These are phyloP conservation scores for Gadus chalcogrammus DNA, from an alignment of 2,113 vertebrate genomes.

Conservation along the genomic window DNA sequence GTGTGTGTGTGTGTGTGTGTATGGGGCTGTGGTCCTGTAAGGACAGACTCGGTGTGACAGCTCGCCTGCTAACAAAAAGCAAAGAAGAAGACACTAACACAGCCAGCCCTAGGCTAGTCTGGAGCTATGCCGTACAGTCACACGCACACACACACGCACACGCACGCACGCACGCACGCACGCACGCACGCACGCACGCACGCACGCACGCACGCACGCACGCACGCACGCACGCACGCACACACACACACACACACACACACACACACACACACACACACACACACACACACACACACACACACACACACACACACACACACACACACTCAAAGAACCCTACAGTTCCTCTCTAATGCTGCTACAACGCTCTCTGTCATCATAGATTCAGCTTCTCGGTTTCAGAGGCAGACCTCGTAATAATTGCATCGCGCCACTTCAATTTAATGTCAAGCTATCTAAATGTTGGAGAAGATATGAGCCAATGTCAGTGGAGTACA, in stretches of 20 bases:
- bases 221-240: background rate
- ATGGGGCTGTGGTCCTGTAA: background rate
- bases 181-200: background rate
- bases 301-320: slow-evolving; percentile 4
- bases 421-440: too few relatives aligned
- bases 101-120: background rate
- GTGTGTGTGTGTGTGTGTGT: slow-evolving; percentile 1
- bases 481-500: too few relatives aligned
- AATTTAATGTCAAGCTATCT: too few relatives aligned
- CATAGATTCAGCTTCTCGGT: background rate
- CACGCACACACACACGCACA: background rate
- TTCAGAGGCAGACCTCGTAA: too few relatives aligned
- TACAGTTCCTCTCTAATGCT: background rate
- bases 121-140: background rate
- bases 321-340: background rate
- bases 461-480: too few relatives aligned
- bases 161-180: slow-evolving; percentile 3
- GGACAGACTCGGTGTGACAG: slow-evolving; percentile 2
- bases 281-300: background rate
- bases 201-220: background rate
- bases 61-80: background rate
- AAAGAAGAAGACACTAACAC: slow-evolving; percentile 1
- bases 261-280: background rate
- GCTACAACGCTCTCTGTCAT: background rate
- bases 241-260: background rate